Conservation (phyloP, 1,140 invertebrate genomes). For the Sycophila sp. region DNA sequence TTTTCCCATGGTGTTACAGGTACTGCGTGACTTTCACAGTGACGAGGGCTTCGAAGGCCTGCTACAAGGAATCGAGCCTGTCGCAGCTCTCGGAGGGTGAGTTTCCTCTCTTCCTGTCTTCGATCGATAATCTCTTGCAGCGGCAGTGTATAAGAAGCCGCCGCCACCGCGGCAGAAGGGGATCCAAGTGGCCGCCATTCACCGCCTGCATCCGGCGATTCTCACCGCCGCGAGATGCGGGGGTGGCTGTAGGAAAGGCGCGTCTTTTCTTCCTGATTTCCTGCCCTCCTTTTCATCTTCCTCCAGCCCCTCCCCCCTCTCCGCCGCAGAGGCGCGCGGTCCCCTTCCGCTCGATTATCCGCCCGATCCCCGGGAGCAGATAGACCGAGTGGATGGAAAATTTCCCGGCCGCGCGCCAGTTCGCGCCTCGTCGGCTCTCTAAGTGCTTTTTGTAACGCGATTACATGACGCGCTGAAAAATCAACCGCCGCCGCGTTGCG, state of each 20-base stretch:
- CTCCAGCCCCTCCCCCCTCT: no score
- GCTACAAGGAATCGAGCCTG: constrained; percentile 77
- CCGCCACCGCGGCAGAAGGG: neutral
- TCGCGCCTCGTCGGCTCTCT: neutral
- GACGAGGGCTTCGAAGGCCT: constrained; percentile 81
- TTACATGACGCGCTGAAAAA: neutral
- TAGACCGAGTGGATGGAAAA: constrained; percentile 22
- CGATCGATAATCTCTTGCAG: neutral
- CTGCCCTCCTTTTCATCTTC: constrained; percentile 2
- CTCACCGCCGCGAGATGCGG: no score
- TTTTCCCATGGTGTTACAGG: constrained; percentile 67
- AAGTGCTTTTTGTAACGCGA: neutral
- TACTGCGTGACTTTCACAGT: constrained; percentile 87
- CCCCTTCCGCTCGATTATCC: constrained; percentile 31
- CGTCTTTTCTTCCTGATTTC: constrained; percentile 5
- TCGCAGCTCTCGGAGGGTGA: constrained; percentile 79
- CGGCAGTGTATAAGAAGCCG: neutral
- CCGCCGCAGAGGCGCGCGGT: no score
- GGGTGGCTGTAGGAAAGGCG: neutral
- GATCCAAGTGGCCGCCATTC: neutral
- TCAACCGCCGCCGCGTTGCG: no score
- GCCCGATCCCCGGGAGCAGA: neutral
- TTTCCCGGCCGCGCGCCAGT: neutral
- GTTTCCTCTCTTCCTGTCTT: neutral
- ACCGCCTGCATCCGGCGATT: neutral